Evolutionary conservation across 2,113 vertebrate species (phyloP).

Genomic region (Chlorodrepanis virens): DNA sequence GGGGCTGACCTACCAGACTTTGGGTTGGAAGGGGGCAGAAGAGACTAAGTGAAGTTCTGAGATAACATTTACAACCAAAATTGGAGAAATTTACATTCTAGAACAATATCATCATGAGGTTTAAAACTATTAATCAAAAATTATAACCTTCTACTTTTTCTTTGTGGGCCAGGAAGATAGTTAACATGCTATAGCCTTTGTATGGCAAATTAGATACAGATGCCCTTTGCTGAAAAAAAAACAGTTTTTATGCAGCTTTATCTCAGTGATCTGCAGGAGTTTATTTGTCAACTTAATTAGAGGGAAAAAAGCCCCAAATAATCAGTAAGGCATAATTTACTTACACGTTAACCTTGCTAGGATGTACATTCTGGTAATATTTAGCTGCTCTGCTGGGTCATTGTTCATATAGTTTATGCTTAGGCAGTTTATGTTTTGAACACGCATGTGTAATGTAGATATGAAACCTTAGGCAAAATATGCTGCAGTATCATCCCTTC

Average conservation of each 20-base stretch:
- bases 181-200: neutral
- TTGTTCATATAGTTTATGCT: neutral
- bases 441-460: neutral
- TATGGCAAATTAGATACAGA: neutral
- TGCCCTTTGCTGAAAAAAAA: neutral
- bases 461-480: neutral
- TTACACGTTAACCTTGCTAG: neutral
- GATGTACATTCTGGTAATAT: neutral
- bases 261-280: neutral
- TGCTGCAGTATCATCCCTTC: constrained; percentile 19
- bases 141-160: neutral
- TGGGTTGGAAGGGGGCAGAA: neutral
- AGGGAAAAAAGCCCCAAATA: neutral
- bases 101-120: neutral
- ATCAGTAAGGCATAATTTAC: neutral
- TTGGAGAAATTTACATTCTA: neutral
- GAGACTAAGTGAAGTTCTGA: neutral
- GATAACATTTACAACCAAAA: neutral
- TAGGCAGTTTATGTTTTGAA: neutral
- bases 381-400: neutral
- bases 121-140: neutral
- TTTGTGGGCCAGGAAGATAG: neutral
- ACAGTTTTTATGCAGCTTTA: neutral
- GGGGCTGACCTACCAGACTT: neutral
- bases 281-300: neutral